phyloP scores from a whole-genome alignment of 2,888 invertebrate genomes.

The Eurytoma adleriae region DNA sequence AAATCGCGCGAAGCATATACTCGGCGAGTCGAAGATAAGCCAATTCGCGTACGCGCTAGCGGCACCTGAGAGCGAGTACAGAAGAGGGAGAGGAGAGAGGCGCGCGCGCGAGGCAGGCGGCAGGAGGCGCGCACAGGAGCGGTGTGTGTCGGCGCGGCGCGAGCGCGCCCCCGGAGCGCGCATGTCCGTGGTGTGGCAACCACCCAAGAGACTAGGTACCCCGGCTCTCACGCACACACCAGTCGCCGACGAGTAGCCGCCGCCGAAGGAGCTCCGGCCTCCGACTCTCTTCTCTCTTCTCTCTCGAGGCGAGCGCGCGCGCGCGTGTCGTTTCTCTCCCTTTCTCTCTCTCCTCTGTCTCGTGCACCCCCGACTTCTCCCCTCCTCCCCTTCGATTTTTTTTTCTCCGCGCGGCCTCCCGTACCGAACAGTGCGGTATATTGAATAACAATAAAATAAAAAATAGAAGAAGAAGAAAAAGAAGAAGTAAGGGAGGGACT shows the following conservation, averaged over 20 bases:
- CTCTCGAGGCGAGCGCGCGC: neutral
- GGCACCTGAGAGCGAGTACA: no score
- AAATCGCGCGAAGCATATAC: neutral
- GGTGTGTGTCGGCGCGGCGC: neutral
- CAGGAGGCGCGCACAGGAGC: neutral
- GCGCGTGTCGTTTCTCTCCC: neutral
- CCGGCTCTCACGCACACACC: constrained; percentile 21
- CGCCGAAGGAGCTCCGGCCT: constrained; percentile 37
- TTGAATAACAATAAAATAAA: no score
- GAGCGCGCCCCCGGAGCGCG: constrained; percentile 28
- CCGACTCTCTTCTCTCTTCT: neutral
- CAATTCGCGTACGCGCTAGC: constrained; percentile 13
- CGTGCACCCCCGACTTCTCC: neutral
- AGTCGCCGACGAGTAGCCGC: constrained; percentile 55
- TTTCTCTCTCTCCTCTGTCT: constrained; percentile 12
- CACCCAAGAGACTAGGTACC: constrained; percentile 39
- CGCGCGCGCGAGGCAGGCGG: constrained; percentile 6
- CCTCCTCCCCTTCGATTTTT: neutral
- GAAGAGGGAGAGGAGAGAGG: neutral
- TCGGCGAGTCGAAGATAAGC: constrained; percentile 33
- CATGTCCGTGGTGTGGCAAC: constrained; percentile 53
- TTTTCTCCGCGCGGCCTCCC: no score
- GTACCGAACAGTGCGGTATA: no score
- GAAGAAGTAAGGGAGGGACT: neutral
- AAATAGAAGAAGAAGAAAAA: neutral